Base-by-base conservation (phyloP, 2,888 invertebrate species). In the Willowsia nigromaculata region DNA sequence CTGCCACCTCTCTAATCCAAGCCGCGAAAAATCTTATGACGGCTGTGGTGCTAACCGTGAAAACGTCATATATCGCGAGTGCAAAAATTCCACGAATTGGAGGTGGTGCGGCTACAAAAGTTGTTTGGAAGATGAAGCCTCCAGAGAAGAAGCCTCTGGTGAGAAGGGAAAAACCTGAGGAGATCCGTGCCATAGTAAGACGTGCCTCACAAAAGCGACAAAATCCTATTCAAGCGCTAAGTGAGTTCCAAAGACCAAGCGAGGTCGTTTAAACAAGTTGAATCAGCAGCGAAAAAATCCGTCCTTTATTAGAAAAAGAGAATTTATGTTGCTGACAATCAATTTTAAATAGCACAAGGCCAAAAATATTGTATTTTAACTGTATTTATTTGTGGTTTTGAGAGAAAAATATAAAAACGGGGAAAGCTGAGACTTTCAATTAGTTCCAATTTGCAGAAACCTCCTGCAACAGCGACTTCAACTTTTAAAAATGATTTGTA, bases 11-110 rank as follows among this genome's bases (percentile, higher is more conserved):
- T 13, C 93, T 95, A 78, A 95, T 96, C 92, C 95, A 95, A 92
- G 95, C 95, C 22, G 95, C 95, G 33, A 95, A 95, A 93, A 95
- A 95, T 93, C 93, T 95, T 91, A 95, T 95, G 94, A 95, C 95
- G 92, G 95, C 95, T 91, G 95, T 95, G 40, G 95, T 96, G 37
- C 93, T 94, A 83, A 95, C 95, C 5, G 95, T 95, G 15, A 95
- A 95, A 93, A 94, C 95, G 9, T 95, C 95, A 50, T 95, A 95
- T 93, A 95, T 95, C 25, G 95, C 95, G 40, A 95, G 95, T 87
- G 95, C 95, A 9, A 95, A 95, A 94, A 94, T 94, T 91, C 93
- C 92, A 7, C 90, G 92, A 15, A 62, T 25, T 59, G 81, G 62
- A 27, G 82, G 74, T 15, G 81, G 80, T 76, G 25, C 80, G 30